Evolutionary conservation across 2,113 vertebrate species (phyloP).

Genomic region (Neolamprologus toae): DNA sequence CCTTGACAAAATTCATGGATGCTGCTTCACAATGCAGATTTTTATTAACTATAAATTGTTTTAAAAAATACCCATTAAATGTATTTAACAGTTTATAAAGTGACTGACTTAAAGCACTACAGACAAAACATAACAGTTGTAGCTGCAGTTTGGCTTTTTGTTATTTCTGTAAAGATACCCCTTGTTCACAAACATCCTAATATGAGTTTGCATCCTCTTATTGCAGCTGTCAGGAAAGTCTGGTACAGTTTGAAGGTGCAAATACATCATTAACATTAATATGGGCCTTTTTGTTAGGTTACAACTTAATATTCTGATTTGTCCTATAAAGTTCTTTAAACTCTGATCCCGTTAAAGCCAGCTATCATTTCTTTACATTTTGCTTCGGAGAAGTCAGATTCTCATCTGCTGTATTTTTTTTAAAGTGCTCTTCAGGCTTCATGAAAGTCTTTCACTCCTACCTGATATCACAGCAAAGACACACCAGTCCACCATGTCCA

Average conservation of each 20-base stretch:
- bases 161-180: rapidly evolving
- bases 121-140: neutral
- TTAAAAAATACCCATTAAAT: rapidly evolving
- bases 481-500: neutral
- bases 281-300: neutral
- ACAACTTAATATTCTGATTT: neutral
- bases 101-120: neutral
- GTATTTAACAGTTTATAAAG: neutral
- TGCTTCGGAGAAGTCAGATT: neutral
- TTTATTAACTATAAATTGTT: neutral
- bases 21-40: neutral
- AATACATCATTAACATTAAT: neutral
- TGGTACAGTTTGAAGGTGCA: neutral
- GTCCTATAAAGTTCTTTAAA: neutral
- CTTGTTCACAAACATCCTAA: neutral
- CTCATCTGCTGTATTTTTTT: neutral
- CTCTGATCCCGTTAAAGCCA: rapidly evolving
- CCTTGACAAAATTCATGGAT: neutral
- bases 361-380: neutral
- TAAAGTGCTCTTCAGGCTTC: rapidly evolving
- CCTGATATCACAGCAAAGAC: neutral
- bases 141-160: neutral
- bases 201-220: neutral
- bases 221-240: neutral
- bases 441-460: rapidly evolving